Percentiles rank a stretch among this genome's conserved stretches.
Evolutionary conservation across 2,113 vertebrate species (phyloP).

Genomic region (Lagopus leucura): DNA sequence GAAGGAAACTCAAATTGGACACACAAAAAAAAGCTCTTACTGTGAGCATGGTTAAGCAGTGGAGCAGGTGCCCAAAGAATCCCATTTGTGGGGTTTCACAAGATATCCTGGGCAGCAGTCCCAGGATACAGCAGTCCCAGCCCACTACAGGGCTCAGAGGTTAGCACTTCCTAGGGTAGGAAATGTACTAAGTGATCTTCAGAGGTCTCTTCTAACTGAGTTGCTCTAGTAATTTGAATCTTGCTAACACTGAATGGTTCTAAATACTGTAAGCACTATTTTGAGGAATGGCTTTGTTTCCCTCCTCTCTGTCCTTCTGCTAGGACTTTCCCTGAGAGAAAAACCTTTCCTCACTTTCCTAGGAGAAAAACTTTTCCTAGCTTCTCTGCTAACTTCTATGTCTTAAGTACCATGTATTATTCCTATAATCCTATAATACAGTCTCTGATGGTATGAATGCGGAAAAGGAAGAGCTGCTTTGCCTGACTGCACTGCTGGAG

Average conservation of each 20-base stretch:
- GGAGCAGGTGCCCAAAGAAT: not conserved
- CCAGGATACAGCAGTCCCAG: not conserved
- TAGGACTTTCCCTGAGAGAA: not conserved
- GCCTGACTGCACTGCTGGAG: not conserved
- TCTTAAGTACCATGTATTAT: not conserved
- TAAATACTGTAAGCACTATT: not conserved
- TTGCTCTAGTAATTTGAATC: not conserved
- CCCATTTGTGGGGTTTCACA: not conserved
- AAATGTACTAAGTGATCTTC: not conserved
- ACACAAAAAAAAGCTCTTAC: not conserved
- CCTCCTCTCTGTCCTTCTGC: not conserved
- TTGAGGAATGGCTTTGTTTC: not conserved
- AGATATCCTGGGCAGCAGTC: not conserved
- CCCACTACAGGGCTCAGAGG: not conserved
- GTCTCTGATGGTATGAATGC: not conserved
- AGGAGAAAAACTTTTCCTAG: not conserved
- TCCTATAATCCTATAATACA: not conserved
- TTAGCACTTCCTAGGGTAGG: not conserved
- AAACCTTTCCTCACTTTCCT: not conserved
- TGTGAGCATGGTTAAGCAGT: rapidly evolving
- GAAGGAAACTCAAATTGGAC: not conserved
- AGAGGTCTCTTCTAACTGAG: not conserved
- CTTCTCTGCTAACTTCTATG: not conserved
- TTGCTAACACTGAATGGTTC: not conserved
- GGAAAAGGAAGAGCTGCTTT: not conserved